Conservation (phyloP, 2,797 vertebrate genomes). For the Enteromius argenteus region DNA sequence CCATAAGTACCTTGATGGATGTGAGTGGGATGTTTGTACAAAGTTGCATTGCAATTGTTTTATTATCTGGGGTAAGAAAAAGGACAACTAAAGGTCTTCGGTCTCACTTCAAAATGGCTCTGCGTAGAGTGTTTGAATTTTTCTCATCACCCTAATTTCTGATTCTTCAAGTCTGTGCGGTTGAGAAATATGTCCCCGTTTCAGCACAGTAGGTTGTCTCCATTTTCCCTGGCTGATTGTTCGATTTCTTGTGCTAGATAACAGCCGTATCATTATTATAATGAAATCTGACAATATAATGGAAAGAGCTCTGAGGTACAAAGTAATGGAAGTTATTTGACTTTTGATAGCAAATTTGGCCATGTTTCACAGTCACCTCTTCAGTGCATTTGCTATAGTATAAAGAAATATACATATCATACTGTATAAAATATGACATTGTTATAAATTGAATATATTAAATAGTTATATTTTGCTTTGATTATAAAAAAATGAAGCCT, state of each 20-base stretch:
- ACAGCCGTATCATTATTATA: slow-evolving; percentile 18
- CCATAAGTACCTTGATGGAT: slow-evolving; percentile 34
- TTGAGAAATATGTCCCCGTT: slow-evolving; percentile 29
- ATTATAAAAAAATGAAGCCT: background rate
- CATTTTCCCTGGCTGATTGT: slow-evolving; percentile 12
- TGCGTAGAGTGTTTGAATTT: slow-evolving; percentile 31
- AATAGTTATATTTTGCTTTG: background rate
- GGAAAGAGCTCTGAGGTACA: background rate
- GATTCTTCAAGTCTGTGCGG: slow-evolving; percentile 38
- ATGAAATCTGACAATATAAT: background rate
- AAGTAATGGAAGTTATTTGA: slow-evolving; percentile 4
- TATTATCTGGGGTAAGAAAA: background rate
- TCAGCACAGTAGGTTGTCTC: slow-evolving; percentile 27
- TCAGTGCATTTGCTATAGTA: background rate
- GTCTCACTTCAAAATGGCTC: slow-evolving; percentile 21
- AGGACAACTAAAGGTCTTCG: slow-evolving; percentile 9
- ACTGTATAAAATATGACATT: background rate
- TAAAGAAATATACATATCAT: background rate
- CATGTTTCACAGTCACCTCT: background rate
- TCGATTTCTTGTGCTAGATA: slow-evolving; percentile 31
- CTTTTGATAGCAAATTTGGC: background rate
- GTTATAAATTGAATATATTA: background rate
- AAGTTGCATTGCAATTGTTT: slow-evolving; percentile 16
- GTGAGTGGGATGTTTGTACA: background rate
- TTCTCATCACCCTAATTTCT: slow-evolving; percentile 37